These are phyloP conservation scores for Platerodrilus igneus DNA, from an alignment of 2,888 invertebrate species.

Conservation along the genomic window DNA sequence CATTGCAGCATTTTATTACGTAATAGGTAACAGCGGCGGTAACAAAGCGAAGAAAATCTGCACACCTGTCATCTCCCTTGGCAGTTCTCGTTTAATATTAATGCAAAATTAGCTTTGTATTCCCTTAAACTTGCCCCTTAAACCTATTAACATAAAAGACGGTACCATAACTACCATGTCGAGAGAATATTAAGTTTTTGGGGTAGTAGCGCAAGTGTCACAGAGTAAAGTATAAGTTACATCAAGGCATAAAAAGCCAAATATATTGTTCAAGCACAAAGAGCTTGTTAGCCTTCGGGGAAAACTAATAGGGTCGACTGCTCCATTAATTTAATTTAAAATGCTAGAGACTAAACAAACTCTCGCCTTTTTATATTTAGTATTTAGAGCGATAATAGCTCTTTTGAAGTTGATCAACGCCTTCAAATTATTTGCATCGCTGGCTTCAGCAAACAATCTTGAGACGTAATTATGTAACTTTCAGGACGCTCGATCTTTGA, in stretches of 20 bases:
- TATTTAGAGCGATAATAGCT: slow-evolving; percentile 32
- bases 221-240: slow-evolving; percentile 9
- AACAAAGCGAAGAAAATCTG: slow-evolving; percentile 22
- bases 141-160: slow-evolving; percentile 27
- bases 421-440: slow-evolving; percentile 38
- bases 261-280: slow-evolving; percentile 7
- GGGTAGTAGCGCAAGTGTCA: slow-evolving; percentile 9
- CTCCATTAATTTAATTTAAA: slow-evolving; percentile 21
- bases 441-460: slow-evolving; percentile 38
- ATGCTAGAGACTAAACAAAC: slow-evolving; percentile 20
- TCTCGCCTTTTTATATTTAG: slow-evolving; percentile 23
- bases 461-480: slow-evolving; percentile 33
- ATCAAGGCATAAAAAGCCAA: neutral
- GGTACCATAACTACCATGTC: slow-evolving; percentile 13
- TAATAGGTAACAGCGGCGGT: slow-evolving; percentile 16
- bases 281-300: slow-evolving; percentile 8
- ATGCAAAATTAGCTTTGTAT: slow-evolving; percentile 23
- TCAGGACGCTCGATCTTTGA: slow-evolving; percentile 19
- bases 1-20: slow-evolving; percentile 15
- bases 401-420: slow-evolving; percentile 36
- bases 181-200: slow-evolving; percentile 16
- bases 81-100: slow-evolving; percentile 23
- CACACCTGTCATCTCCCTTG: slow-evolving; percentile 24
- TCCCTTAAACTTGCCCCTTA: slow-evolving; percentile 21
- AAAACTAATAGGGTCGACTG: slow-evolving; percentile 15